These are phyloP conservation scores for Schizothorax lantsangensis DNA, from an alignment of 2,797 vertebrate species.

Conservation along the genomic window DNA sequence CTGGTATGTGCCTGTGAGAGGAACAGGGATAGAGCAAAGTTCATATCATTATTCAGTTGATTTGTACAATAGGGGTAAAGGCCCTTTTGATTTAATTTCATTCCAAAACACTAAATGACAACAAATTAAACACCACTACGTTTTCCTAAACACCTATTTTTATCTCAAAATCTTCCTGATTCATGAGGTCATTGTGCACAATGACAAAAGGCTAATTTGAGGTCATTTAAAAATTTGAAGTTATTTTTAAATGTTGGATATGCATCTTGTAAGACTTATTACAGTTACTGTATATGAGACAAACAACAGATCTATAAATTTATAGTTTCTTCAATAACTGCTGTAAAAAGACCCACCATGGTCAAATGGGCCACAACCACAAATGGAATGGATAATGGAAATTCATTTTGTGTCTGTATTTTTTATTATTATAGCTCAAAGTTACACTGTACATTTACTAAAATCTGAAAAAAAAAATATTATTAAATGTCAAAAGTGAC, in stretches of 20 bases:
- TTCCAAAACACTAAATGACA: not conserved
- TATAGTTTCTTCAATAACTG: not conserved
- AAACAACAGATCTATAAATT: not conserved
- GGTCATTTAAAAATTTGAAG: not conserved
- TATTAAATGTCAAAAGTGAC: not conserved
- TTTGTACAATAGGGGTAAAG: not conserved
- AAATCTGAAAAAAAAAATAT: not conserved
- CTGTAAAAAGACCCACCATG: not conserved
- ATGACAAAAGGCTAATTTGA: not conserved
- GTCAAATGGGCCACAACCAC: not conserved
- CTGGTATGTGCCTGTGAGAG: constrained; percentile 89
- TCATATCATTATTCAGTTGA: not conserved
- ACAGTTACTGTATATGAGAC: not conserved
- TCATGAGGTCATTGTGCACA: not conserved
- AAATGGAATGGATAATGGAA: not conserved
- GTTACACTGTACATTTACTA: not conserved
- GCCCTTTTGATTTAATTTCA: not conserved
- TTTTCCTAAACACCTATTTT: not conserved
- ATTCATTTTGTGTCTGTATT: not conserved
- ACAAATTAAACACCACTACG: not conserved
- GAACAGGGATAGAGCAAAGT: constrained; percentile 40
- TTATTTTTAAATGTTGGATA: not conserved
- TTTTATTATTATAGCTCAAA: not conserved
- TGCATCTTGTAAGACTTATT: not conserved
- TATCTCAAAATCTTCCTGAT: not conserved